Conservation (phyloP, 2,888 invertebrate species). For the Metalampra italica region DNA sequence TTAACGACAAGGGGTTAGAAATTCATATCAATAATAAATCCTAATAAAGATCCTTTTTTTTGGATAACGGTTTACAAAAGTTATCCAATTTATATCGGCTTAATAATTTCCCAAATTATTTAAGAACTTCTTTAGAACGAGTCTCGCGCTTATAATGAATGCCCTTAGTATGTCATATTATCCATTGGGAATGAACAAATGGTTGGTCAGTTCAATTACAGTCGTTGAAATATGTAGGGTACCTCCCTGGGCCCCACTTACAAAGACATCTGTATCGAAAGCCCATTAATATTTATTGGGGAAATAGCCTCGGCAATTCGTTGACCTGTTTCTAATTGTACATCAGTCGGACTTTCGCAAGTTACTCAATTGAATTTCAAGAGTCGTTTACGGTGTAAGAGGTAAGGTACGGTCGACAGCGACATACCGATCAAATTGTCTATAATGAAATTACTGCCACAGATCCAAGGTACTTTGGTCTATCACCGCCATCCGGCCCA, state of each 20-base stretch:
- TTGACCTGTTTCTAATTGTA: slow-evolving; percentile 38
- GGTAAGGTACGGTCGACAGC: neutral
- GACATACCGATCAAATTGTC: neutral
- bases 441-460: too few species aligned
- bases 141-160: too few species aligned
- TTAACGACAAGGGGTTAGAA: too few species aligned
- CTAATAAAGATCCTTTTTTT: too few species aligned
- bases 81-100: too few species aligned
- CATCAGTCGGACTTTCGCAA: slow-evolving; percentile 35
- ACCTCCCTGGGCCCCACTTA: slow-evolving; percentile 8
- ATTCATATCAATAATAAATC: too few species aligned
- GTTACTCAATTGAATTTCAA: slow-evolving; percentile 29
- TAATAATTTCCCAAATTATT: too few species aligned
- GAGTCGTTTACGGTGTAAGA: slow-evolving; percentile 16
- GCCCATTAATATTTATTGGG: slow-evolving; percentile 54
- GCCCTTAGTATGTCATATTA: neutral
- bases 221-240: neutral
- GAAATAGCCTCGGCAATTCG: slow-evolving; percentile 40
- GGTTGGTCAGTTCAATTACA: neutral
- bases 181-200: neutral
- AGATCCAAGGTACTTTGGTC: too few species aligned
- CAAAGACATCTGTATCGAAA: slow-evolving; percentile 40
- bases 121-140: too few species aligned
- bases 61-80: too few species aligned
- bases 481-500: too few species aligned